These are phyloP conservation scores for Acanthisitta chloris DNA, from an alignment of 2,113 vertebrate species.

Conservation along the genomic window DNA sequence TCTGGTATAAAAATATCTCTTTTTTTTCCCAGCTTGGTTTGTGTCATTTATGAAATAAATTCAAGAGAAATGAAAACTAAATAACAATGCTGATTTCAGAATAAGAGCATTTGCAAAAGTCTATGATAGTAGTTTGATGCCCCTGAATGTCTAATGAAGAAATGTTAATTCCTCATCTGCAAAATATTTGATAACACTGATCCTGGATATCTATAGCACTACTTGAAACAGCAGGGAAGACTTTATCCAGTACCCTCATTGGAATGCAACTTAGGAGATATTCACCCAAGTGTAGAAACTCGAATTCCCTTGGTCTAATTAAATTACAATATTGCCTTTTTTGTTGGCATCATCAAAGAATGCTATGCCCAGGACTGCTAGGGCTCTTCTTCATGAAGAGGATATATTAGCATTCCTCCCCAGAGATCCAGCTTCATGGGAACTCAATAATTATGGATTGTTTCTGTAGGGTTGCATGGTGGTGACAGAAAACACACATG, in stretches of 20 bases:
- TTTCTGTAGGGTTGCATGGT: neutral
- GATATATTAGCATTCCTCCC: neutral
- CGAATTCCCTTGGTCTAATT: neutral
- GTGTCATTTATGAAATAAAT: neutral
- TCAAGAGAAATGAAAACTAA: neutral
- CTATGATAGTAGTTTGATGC: neutral
- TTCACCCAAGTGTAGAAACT: neutral
- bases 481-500: neutral
- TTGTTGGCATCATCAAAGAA: neutral
- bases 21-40: neutral
- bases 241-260: neutral
- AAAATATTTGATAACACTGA: neutral
- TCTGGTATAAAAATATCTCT: neutral
- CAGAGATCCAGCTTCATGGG: neutral
- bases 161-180: neutral
- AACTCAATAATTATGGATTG: neutral
- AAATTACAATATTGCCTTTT: neutral
- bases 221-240: neutral
- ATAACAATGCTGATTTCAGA: neutral
- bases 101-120: neutral
- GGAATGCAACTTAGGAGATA: neutral
- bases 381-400: neutral
- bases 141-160: neutral
- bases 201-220: neutral
- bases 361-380: rapidly evolving